Conservation (phyloP, 2,113 vertebrate genomes). For the Pteruthius melanotis region DNA sequence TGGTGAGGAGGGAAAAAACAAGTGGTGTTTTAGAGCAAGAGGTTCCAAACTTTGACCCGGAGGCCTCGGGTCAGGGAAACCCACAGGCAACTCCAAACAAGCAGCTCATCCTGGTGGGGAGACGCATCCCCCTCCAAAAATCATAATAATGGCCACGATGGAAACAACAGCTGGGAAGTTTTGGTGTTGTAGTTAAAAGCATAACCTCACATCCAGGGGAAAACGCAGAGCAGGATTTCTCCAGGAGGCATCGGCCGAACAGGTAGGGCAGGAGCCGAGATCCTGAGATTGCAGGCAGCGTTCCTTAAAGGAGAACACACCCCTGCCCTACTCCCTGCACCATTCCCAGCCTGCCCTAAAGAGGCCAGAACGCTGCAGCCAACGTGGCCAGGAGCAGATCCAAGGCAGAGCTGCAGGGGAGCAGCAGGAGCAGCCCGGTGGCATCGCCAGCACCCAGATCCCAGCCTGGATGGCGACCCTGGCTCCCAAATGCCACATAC, state of each 20-base stretch:
- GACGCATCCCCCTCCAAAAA: background rate
- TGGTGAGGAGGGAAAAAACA: fast-evolving
- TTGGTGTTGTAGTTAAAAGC: background rate
- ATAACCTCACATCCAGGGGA: background rate
- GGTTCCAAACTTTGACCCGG: background rate
- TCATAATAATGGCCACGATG: background rate
- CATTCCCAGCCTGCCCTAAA: background rate
- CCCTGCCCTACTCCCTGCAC: background rate
- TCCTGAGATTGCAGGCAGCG: background rate
- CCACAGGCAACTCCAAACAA: background rate
- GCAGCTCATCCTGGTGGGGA: background rate
- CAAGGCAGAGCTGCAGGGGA: background rate
- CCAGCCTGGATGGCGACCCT: background rate
- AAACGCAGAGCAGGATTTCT: background rate
- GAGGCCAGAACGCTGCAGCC: background rate
- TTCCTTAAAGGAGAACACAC: background rate
- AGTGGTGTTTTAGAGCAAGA: fast-evolving
- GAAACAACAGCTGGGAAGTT: background rate
- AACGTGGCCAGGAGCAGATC: background rate
- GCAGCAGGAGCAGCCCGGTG: background rate
- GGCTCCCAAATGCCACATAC: background rate
- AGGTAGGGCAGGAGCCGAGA: background rate
- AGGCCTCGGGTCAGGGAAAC: background rate
- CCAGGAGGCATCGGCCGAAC: background rate
- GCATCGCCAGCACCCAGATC: fast-evolving